These are phyloP conservation scores for Chiloscyllium punctatum DNA, from an alignment of 2,797 vertebrate species.

Conservation along the genomic window DNA sequence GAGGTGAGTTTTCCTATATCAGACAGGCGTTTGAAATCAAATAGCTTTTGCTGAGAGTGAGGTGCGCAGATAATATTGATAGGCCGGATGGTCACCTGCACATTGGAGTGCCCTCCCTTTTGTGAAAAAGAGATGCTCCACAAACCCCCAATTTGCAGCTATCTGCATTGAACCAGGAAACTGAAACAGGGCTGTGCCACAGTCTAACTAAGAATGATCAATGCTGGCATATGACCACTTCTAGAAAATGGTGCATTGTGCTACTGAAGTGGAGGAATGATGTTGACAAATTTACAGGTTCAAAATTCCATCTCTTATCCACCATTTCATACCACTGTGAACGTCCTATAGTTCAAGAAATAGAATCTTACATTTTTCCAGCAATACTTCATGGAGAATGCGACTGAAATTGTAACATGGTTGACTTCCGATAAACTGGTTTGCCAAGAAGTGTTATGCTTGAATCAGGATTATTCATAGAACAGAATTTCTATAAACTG, in stretches of 20 bases:
- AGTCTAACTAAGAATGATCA: neutral
- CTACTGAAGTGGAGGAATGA: neutral
- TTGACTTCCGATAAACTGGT: conserved; percentile 3
- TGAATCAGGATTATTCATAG: conserved; percentile 27
- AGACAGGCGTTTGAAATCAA: neutral
- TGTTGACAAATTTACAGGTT: too few relatives aligned
- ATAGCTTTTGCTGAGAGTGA: neutral
- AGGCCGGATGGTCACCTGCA: neutral
- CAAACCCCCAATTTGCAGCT: neutral
- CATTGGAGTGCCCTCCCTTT: neutral
- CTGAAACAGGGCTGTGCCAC: too few relatives aligned
- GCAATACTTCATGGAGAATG: neutral
- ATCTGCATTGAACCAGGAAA: neutral
- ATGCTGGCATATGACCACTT: neutral
- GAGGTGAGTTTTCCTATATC: neutral
- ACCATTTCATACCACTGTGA: neutral
- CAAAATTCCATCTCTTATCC: neutral
- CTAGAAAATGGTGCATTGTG: neutral
- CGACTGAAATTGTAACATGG: neutral
- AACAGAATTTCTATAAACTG: conserved; percentile 5
- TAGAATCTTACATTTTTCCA: neutral
- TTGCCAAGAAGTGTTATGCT: conserved; percentile 29
- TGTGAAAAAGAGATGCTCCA: neutral
- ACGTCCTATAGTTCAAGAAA: neutral
- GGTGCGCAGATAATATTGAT: neutral